Evolutionary conservation across 2,888 invertebrate genomes (phyloP).

Genomic region (Hybos culiciformis): DNA sequence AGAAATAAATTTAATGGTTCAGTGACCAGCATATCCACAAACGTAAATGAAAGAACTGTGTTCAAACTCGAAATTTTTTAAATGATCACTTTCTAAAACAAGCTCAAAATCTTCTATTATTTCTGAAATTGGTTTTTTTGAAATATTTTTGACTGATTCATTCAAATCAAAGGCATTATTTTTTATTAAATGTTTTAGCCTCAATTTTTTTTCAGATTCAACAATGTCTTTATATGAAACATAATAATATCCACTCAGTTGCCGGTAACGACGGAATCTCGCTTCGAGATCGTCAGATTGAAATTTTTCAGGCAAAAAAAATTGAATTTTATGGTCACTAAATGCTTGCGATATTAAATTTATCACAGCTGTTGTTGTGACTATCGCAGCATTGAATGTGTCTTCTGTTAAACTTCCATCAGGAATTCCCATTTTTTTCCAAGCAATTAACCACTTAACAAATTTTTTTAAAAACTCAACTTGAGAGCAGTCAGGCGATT

Average conservation of each 20-base stretch:
- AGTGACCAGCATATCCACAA: too few relatives aligned
- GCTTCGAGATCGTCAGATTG: conserved; percentile 12
- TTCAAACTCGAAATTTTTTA: too few relatives aligned
- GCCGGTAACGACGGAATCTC: conserved; percentile 11
- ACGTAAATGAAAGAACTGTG: too few relatives aligned
- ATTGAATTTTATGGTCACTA: background rate
- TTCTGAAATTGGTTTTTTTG: too few relatives aligned
- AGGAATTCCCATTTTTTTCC: background rate
- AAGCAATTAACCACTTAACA: background rate
- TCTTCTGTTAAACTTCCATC: background rate
- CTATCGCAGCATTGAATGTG: background rate
- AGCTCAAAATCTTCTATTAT: too few relatives aligned
- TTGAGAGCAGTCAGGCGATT: background rate
- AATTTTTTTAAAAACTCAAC: background rate
- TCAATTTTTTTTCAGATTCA: conserved; percentile 12
- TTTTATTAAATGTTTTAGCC: background rate
- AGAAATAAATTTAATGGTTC: too few relatives aligned
- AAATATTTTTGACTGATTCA: too few relatives aligned
- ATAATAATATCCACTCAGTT: conserved; percentile 10
- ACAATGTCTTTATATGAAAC: conserved; percentile 10
- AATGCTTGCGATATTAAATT: too few relatives aligned
- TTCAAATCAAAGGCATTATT: too few relatives aligned
- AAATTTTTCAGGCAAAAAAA: conserved; percentile 9
- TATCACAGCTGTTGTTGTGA: background rate
- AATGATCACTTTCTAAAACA: too few relatives aligned